phyloP scores from a whole-genome alignment of 2,113 vertebrate species.

The Phylloscopus trochiloides region DNA sequence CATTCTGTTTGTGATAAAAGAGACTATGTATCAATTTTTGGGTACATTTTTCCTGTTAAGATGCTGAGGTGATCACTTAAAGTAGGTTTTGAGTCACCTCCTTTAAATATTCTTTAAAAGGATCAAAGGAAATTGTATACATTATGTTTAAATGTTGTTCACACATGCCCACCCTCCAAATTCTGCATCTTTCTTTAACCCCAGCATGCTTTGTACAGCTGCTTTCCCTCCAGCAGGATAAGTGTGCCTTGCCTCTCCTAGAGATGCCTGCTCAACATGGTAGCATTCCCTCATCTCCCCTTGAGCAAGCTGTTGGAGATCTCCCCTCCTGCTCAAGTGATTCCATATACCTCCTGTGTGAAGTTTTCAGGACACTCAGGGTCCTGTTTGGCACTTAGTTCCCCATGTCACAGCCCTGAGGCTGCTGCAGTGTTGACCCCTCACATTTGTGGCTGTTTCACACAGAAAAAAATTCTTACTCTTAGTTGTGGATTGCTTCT shows the following conservation, averaged over 20 bases:
- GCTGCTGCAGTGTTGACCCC: not conserved
- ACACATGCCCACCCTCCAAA: accelerated
- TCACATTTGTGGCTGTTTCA: not conserved
- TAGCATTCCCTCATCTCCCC: not conserved
- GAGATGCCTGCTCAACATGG: not conserved
- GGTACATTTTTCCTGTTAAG: accelerated
- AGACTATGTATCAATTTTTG: not conserved
- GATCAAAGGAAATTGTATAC: not conserved
- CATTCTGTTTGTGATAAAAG: not conserved
- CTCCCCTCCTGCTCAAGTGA: not conserved
- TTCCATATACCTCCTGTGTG: not conserved
- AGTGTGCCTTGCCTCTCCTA: not conserved
- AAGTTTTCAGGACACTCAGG: not conserved
- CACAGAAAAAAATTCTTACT: not conserved
- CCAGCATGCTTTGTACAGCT: not conserved
- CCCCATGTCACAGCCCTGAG: not conserved
- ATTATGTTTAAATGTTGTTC: not conserved
- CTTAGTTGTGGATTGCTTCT: not conserved
- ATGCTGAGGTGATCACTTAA: not conserved
- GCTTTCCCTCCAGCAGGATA: not conserved
- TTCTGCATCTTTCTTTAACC: not conserved
- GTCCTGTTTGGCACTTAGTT: not conserved
- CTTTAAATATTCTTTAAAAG: not conserved
- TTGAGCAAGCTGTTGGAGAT: not conserved
- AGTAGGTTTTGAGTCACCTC: not conserved